phyloP scores from a whole-genome alignment of 2,113 vertebrate genomes.

The Chionodraco myersi region DNA sequence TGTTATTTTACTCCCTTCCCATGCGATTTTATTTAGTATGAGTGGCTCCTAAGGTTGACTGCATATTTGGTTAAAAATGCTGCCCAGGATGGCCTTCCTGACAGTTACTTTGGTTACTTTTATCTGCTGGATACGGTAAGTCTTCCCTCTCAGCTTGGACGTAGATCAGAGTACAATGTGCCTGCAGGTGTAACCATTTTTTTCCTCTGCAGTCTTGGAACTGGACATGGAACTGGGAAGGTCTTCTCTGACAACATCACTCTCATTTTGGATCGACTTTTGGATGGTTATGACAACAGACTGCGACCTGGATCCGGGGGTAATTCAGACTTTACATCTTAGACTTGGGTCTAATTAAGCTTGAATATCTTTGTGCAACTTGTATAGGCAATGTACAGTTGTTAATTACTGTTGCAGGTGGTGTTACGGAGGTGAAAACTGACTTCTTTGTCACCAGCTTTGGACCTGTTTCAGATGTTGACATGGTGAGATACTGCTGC shows the following conservation, averaged over 20 bases:
- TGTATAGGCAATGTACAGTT: slow-evolving; percentile 9
- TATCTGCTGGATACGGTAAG: slow-evolving; percentile 68
- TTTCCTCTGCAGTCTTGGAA: slow-evolving; percentile 77
- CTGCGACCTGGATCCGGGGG: slow-evolving; percentile 93
- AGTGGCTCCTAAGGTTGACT: slow-evolving; percentile 8
- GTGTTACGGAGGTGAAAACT: slow-evolving; percentile 85
- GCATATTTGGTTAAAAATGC: slow-evolving; percentile 10
- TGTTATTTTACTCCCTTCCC: not conserved
- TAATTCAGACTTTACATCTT: slow-evolving; percentile 50
- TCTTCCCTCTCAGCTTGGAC: not conserved
- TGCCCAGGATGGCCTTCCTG: slow-evolving; percentile 48
- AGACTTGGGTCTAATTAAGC: not conserved
- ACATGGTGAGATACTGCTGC: slow-evolving; percentile 80
- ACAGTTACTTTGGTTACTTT: slow-evolving; percentile 46
- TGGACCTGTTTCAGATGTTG: slow-evolving; percentile 86
- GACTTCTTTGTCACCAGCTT: slow-evolving; percentile 88
- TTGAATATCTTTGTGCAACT: not conserved
- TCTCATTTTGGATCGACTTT: slow-evolving; percentile 89
- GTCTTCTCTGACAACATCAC: slow-evolving; percentile 90
- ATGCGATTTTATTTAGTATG: slow-evolving; percentile 4
- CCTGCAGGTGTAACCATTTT: not conserved
- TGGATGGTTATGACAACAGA: slow-evolving; percentile 95
- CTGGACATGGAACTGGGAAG: slow-evolving; percentile 73
- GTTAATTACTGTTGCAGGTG: slow-evolving; percentile 70
- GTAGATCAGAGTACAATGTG: not conserved